Evolutionary conservation across 2,113 vertebrate species (phyloP), one percentile per base, ranked within the genome.

Genomic region (Channa maculata): DNA sequence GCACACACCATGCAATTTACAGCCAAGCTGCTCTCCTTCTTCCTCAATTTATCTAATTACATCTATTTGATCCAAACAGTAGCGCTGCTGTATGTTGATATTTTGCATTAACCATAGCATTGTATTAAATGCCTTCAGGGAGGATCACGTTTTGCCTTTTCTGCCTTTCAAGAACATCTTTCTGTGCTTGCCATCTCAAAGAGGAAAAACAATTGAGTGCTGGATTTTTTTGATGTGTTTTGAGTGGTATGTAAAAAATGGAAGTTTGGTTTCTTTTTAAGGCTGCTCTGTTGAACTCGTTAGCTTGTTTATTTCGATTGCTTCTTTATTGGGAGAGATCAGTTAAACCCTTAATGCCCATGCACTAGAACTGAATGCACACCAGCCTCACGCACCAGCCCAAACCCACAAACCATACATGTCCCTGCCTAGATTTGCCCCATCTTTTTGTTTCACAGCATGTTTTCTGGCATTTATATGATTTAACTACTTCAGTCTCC

Each of bases 11-110:
- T 52, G 86, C 90, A 90, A 89, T 92, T 94, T 92, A 91, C 91
- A 80, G 88, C 83, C 84, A 83, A 90, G 89, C 82, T 79, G 64
- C 68, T 88, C 82, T 82, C 83, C 65, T 86, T 91, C 84, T 90
- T 88, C 85, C 81, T 90, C 88, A 90, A 87, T 91, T 89, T 91
- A 91, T 89, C 86, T 91, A 91, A 93, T 93, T 91, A 90, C 89
- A 89, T 87, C 76, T 85, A 85, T 91, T 88, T 92, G 82, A 88
- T 84, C 81, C 60, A 39, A 76, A 71, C 79, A 70, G 43, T 65
- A 64, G 77, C 14, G 54, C 73, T 71, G 79, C 67, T 84, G 41
- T 75, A 78, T 89, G 89, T 88, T 89, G 80, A 85, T 84, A 65
- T 86, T 88, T 86, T 57, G 72, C 58, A 84, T 78, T 82, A 86